phyloP scores from a whole-genome alignment of 1,140 invertebrate species.

The Eumaeus atala region DNA sequence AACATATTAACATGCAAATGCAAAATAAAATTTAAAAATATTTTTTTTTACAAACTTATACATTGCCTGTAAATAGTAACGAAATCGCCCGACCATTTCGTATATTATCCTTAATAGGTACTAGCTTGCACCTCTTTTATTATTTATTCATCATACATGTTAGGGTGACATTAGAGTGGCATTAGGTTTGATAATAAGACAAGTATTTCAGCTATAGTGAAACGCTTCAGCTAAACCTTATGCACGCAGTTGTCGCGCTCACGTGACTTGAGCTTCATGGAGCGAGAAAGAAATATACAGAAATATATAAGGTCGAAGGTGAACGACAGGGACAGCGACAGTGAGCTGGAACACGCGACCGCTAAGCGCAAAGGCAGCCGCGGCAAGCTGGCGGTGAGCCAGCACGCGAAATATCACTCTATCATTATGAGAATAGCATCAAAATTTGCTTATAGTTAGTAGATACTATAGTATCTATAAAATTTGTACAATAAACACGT shows the following conservation, averaged over 20 bases:
- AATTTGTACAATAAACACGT: no score
- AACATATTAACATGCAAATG: no score
- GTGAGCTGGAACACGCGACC: slow-evolving; percentile 76
- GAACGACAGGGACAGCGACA: slow-evolving; percentile 72
- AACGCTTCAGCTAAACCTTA: slow-evolving; percentile 28
- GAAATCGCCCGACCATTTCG: no score
- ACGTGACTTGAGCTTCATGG: slow-evolving; percentile 63
- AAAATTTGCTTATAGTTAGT: background rate
- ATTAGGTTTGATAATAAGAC: background rate
- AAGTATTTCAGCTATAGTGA: background rate
- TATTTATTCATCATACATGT: no score
- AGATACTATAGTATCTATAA: no score
- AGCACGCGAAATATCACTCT: slow-evolving; percentile 33
- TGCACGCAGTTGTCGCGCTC: slow-evolving; percentile 63
- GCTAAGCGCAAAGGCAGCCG: slow-evolving; percentile 70
- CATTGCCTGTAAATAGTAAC: no score
- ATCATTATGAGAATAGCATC: slow-evolving; percentile 32
- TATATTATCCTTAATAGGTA: no score
- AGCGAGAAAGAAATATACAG: slow-evolving; percentile 63
- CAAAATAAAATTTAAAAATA: no score
- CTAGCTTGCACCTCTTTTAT: no score
- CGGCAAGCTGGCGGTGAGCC: slow-evolving; percentile 72
- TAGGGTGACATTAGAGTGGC: background rate
- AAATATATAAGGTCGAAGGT: slow-evolving; percentile 64
- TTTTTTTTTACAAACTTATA: no score